Evolutionary conservation across 2,888 invertebrate genomes (phyloP), one percentile per base, ranked within the genome.

Genomic region (Argyresthia albistria): DNA sequence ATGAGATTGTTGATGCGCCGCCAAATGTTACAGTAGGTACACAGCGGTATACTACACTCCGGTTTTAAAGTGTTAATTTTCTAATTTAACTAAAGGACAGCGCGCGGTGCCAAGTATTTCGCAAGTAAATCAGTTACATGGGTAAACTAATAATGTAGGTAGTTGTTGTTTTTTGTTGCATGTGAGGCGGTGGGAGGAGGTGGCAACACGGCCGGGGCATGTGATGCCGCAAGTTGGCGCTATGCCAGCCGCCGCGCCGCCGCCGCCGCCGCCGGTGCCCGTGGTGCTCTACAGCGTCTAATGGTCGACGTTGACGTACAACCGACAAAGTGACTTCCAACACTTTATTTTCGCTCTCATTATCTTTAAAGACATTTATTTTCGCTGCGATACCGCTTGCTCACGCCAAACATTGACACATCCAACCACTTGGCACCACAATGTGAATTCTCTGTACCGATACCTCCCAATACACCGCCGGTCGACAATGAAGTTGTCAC

Each of bases 351-450:
- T 80, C 70, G 80, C 73, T 73, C 81, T 83, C 83, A 83, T 87
- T 87, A 87, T 84, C 78, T 77, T 73, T 71, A 69, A 75, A 82
- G 78, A 77, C 80, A 82, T 84, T 83, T 83, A 87, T 87, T 84
- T 82, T 73, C 61, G 74, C 69, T 70, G 60, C 61, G 62, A 65
- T 68, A 67, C 50, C 50, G 64, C 70, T n/a, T 67, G 66, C 65
- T 70, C 68, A 67, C 66, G 70, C 61, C 72, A 65, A 72, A 67
- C 71, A 73, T 78, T 79, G 74, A 77, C 78, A 75, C 69, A 70
- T 69, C 69, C 45, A 14, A 12, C 35, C 45, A 51, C 35, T 51
- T 51, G 51, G 51, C 43, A 51, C 36, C 36, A 43, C 12, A 16
- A 42, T 25, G 25, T 25, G 25, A 25, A 25, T 25, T 25, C 25